phyloP scores from a whole-genome alignment of 2,113 vertebrate species.

The Prochilodus magdalenae region DNA sequence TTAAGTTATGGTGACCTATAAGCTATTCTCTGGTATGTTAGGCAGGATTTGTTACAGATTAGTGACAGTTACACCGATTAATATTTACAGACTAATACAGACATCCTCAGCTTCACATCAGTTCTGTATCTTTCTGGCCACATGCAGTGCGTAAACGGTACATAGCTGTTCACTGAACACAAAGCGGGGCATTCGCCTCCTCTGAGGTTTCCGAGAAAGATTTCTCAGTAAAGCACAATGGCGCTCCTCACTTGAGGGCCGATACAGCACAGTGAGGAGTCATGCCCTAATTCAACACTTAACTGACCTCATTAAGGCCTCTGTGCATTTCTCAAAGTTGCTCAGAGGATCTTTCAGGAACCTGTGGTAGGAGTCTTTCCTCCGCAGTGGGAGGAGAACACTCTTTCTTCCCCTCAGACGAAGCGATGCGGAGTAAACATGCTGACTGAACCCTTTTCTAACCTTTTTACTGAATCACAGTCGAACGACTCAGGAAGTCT shows the following conservation, averaged over 20 bases:
- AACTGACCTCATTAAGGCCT: constrained; percentile 67
- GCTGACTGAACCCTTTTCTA: not conserved
- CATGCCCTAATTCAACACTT: constrained; percentile 62
- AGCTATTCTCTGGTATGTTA: too few relatives aligned
- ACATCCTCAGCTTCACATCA: too few relatives aligned
- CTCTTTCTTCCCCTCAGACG: not conserved
- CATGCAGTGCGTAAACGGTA: constrained; percentile 43
- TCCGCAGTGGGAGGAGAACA: not conserved
- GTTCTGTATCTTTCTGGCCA: not conserved
- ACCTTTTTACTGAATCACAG: not conserved
- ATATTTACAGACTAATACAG: too few relatives aligned
- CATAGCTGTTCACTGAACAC: constrained; percentile 65
- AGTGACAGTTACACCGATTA: too few relatives aligned
- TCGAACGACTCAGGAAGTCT: too few relatives aligned
- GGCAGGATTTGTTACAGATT: too few relatives aligned
- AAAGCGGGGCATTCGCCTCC: constrained; percentile 34
- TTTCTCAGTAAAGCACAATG: constrained; percentile 63
- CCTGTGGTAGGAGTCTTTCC: not conserved
- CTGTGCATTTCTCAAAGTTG: constrained; percentile 53
- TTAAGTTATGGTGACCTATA: too few relatives aligned
- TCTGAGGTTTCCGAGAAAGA: constrained; percentile 49
- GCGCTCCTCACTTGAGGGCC: constrained; percentile 41
- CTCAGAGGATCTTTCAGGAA: constrained; percentile 28
- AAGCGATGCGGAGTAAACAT: not conserved
- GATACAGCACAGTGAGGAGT: constrained; percentile 40